Percentiles rank a stretch among this genome's conserved stretches.
phyloP scores from a whole-genome alignment of 2,888 invertebrate genomes.

The Didymodactylos carnosus region DNA sequence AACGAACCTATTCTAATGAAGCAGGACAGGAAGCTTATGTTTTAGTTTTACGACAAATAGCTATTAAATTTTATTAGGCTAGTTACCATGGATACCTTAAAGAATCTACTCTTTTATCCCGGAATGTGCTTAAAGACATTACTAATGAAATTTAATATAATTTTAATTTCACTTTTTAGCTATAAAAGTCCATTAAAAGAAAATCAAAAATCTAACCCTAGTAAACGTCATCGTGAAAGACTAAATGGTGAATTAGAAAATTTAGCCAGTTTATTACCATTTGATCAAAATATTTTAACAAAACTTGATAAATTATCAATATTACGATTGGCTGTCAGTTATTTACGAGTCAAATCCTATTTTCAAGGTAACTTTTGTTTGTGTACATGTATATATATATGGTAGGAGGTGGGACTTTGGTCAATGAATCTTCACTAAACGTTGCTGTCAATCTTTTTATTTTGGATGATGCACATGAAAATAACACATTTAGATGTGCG shows the following conservation, averaged over 20 bases:
- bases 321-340: constrained; percentile 86
- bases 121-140: not conserved
- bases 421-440: too few relatives aligned
- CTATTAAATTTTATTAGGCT: not conserved
- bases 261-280: constrained; percentile 57
- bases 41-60: too few relatives aligned
- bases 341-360: constrained; percentile 69
- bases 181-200: constrained; percentile 14
- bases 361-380: constrained; percentile 85
- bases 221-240: constrained; percentile 87
- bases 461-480: too few relatives aligned
- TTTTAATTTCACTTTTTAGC: constrained; percentile 2
- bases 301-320: constrained; percentile 94
- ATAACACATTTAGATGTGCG: too few relatives aligned
- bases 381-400: too few relatives aligned
- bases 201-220: constrained; percentile 51
- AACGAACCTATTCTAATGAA: too few relatives aligned
- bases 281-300: constrained; percentile 89
- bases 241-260: constrained; percentile 95
- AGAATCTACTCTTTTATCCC: not conserved
- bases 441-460: too few relatives aligned
- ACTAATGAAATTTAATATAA: too few relatives aligned
- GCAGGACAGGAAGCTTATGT: too few relatives aligned
- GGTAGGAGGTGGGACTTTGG: too few relatives aligned
- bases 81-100: not conserved